Evolutionary conservation across 2,797 vertebrate genomes (phyloP), one percentile per base, ranked within the genome.

Genomic region (Lithobates sylvaticus): DNA sequence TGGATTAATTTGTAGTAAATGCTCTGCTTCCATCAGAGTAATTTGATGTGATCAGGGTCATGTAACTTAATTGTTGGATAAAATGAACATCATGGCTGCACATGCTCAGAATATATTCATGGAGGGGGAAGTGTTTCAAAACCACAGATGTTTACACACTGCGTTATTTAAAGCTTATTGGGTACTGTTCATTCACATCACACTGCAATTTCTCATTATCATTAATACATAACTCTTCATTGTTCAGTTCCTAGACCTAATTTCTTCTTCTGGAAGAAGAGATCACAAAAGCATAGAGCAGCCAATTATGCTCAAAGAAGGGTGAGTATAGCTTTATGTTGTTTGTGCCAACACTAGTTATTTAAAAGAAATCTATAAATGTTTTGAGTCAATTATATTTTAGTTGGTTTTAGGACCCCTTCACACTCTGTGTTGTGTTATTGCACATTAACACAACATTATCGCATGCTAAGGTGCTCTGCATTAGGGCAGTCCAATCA

Each of bases 221-320:
- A 50, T 23, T 77, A 61, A 72, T 61, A 21, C 47, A 36, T 36
- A 68, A 10, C 47, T 73, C 16, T 42, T 36, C 8, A 86, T 89
- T 87, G 34, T 34, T 69, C 90, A 99, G 98, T 99, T 99, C 90
- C 92, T 99, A 88, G 98, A 99, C 90, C 92, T 99, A 92, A 99
- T 99, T 92, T 99, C 98, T 2, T 98, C 98, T 13, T 99, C 98
- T 0, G 98, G 98, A 81, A 97, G 97, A 90, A 97, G 96, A 95
- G 97, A 99, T 92, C 97, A 98, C 92, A 99, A 96, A 90, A 98
- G 97, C 84, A 97, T 99, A 84, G 98, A 99, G 89, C 98, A 98
- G 2, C 97, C 98, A 10, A 99, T 99, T 92, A 94, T 99, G 93
- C 96, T 99, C 83, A 99, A 99, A 92, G 98, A 99, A 91, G 98